These are phyloP conservation scores for Conus canariensis DNA, from an alignment of 2,888 invertebrate species.

Conservation along the genomic window DNA sequence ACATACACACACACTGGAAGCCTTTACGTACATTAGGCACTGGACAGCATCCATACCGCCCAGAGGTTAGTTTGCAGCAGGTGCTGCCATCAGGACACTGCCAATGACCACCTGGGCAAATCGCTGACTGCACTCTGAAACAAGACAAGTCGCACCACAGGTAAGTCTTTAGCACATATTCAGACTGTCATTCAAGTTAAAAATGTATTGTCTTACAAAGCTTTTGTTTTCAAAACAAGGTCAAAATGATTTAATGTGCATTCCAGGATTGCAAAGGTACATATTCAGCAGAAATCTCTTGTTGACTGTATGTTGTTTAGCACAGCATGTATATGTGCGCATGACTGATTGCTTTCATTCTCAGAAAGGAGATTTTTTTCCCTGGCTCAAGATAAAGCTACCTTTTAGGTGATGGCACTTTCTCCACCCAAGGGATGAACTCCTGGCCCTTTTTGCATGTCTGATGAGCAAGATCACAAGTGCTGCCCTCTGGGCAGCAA, in stretches of 20 bases:
- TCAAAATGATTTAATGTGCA: no score
- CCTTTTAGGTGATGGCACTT: no score
- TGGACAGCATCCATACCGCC: not conserved
- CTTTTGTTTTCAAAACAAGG: no score
- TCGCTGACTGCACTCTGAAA: slow-evolving; percentile 38
- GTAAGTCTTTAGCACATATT: no score
- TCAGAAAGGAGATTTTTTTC: no score
- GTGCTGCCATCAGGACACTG: slow-evolving; percentile 64
- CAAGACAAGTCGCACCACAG: not conserved
- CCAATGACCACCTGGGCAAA: slow-evolving; percentile 54
- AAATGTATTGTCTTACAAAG: no score
- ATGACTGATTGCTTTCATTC: no score
- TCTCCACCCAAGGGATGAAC: not conserved
- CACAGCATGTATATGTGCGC: no score
- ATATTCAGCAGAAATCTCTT: no score
- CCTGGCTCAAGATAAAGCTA: not conserved
- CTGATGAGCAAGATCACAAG: not conserved
- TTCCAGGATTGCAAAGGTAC: no score
- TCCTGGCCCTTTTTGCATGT: not conserved
- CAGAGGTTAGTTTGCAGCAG: slow-evolving; percentile 59
- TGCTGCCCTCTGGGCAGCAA: not conserved
- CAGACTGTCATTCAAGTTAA: no score
- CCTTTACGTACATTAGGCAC: not conserved
- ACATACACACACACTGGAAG: not conserved
- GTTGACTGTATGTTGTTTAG: no score